These are phyloP conservation scores for Platichthys flesus DNA, from an alignment of 2,113 vertebrate species.

Conservation along the genomic window DNA sequence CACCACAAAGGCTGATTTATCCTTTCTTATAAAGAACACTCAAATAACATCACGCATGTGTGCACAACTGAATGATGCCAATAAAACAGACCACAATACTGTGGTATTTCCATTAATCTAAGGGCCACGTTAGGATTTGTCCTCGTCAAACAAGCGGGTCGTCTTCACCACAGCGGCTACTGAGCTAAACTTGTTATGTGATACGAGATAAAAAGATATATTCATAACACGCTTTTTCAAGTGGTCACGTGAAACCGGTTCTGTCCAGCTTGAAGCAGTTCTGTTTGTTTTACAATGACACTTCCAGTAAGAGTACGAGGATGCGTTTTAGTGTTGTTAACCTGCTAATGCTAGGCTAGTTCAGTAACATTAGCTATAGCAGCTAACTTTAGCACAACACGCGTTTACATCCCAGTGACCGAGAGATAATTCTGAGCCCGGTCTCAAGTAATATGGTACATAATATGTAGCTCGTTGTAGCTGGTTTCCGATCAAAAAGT, in stretches of 20 bases:
- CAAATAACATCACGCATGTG: too few species aligned
- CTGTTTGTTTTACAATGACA: too few species aligned
- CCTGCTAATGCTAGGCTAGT: constrained; percentile 6
- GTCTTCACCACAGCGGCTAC: too few species aligned
- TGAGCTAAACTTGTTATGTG: too few species aligned
- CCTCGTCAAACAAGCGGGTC: neutral
- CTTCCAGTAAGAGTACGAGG: too few species aligned
- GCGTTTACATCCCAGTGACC: neutral
- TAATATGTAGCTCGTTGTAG: neutral
- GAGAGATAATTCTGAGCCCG: neutral
- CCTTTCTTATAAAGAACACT: too few species aligned
- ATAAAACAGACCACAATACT: neutral
- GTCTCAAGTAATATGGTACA: neutral
- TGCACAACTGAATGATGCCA: too few species aligned
- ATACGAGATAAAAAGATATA: too few species aligned
- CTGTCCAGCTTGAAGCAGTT: too few species aligned
- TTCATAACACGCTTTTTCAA: too few species aligned
- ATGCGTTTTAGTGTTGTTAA: constrained; percentile 22
- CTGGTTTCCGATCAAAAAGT: neutral
- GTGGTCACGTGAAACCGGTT: too few species aligned
- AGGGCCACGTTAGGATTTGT: neutral
- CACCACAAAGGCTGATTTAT: too few species aligned
- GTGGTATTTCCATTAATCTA: fast-evolving
- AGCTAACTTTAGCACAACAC: neutral
- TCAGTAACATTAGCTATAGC: neutral